phyloP scores from a whole-genome alignment of 2,797 vertebrate species.

The Triplophysa yarkandensis region DNA sequence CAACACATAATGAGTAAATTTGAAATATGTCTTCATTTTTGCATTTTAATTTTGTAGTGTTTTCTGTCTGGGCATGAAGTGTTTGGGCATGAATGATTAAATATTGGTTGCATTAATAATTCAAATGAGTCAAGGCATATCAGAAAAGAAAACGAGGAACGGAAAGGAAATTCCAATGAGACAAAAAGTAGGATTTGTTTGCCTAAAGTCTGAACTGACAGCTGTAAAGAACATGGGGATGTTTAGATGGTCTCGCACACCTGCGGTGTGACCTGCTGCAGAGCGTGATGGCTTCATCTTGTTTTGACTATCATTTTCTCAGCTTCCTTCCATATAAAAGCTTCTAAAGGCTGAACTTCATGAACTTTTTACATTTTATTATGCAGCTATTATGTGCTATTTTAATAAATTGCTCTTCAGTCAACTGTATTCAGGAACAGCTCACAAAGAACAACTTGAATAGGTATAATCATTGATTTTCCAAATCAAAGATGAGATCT shows the following conservation, averaged over 20 bases:
- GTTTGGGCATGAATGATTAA: slow-evolving; percentile 52
- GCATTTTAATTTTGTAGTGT: slow-evolving; percentile 24
- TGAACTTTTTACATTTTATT: slow-evolving; percentile 8
- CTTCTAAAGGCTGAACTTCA: neutral
- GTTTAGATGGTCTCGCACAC: neutral
- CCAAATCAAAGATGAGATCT: too few relatives aligned
- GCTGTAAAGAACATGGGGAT: neutral
- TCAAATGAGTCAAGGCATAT: slow-evolving; percentile 37
- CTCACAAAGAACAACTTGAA: neutral
- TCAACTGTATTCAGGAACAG: neutral
- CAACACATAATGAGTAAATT: slow-evolving; percentile 53
- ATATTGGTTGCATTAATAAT: slow-evolving; percentile 58
- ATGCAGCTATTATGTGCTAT: slow-evolving; percentile 8
- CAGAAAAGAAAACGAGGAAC: slow-evolving; percentile 9
- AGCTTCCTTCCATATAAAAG: slow-evolving; percentile 15
- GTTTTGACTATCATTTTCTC: neutral
- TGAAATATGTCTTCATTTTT: slow-evolving; percentile 43
- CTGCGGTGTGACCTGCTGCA: slow-evolving; percentile 8
- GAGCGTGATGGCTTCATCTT: slow-evolving; percentile 20
- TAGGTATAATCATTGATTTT: neutral
- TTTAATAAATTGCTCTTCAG: neutral
- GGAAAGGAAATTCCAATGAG: slow-evolving; percentile 5
- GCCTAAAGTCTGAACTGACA: neutral
- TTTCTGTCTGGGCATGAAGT: slow-evolving; percentile 42
- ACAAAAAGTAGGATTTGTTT: neutral